Conservation (phyloP, 1,140 invertebrate genomes). For the Armadillidium nasatum region DNA sequence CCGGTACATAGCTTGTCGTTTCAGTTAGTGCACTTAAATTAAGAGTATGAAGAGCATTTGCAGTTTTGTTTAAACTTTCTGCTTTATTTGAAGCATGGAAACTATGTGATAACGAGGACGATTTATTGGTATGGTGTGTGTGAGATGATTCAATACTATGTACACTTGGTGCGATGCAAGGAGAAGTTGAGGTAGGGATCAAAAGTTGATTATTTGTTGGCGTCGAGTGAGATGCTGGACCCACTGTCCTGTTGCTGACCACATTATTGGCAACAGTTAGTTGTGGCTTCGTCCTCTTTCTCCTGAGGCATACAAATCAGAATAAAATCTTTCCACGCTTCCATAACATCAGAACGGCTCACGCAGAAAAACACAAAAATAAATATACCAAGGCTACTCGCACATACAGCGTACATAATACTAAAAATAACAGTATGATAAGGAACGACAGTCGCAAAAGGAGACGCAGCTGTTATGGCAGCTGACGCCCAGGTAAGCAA, state of each 20-base stretch:
- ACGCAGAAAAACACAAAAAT: conserved; percentile 80
- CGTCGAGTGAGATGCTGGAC: not conserved
- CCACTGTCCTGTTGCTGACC: conserved; percentile 39
- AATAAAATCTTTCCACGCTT: conserved; percentile 64
- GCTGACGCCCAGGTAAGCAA: conserved; percentile 68
- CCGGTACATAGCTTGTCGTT: conserved; percentile 49
- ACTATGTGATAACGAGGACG: conserved; percentile 46
- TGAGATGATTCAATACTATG: conserved; percentile 48
- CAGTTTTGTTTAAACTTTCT: conserved; percentile 38
- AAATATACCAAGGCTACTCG: conserved; percentile 70
- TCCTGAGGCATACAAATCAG: conserved; percentile 57
- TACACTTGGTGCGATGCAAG: conserved; percentile 45
- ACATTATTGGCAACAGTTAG: conserved; percentile 47
- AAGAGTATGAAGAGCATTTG: conserved; percentile 36
- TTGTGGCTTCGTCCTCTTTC: conserved; percentile 48
- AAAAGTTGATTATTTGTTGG: not conserved
- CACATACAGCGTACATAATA: conserved; percentile 66
- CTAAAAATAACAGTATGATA: conserved; percentile 74
- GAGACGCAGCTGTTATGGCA: conserved; percentile 62
- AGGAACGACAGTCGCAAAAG: conserved; percentile 59
- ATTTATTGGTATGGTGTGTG: conserved; percentile 49
- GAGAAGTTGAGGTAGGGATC: conserved; percentile 44
- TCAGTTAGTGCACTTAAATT: conserved; percentile 49
- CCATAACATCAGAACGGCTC: conserved; percentile 71
- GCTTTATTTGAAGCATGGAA: conserved; percentile 46